Evolutionary conservation across 2,113 vertebrate species (phyloP).

Genomic region (Gadus chalcogrammus): DNA sequence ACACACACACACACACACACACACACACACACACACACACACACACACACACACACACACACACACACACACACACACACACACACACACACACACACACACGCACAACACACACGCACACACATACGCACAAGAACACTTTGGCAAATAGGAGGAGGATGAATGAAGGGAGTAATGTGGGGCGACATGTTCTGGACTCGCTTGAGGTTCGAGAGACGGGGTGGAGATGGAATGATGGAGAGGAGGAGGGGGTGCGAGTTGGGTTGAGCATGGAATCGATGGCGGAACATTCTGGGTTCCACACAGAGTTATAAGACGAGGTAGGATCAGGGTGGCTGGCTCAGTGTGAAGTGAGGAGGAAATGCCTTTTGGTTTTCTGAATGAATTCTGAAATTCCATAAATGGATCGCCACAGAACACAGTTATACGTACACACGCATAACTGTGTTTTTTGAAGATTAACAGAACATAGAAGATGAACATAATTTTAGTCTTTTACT

Average conservation of each 20-base stretch:
- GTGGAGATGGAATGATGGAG: neutral
- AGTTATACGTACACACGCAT: slow-evolving; percentile 12
- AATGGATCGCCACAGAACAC: slow-evolving; percentile 33
- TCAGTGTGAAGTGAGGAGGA: slow-evolving; percentile 65
- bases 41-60: slow-evolving; percentile 40
- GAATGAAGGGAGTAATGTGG: slow-evolving; percentile 49
- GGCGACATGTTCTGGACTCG: slow-evolving; percentile 34
- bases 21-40: slow-evolving; percentile 15
- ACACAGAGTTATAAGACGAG: slow-evolving; percentile 25
- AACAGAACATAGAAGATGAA: neutral
- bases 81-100: slow-evolving; percentile 32
- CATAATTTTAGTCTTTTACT: too few relatives aligned
- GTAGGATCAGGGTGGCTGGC: slow-evolving; percentile 37
- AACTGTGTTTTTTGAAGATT: neutral
- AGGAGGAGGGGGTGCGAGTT: neutral
- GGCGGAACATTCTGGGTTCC: slow-evolving; percentile 2
- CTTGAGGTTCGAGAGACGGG: slow-evolving; percentile 32
- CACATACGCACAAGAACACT: neutral
- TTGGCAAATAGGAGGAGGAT: slow-evolving; percentile 44
- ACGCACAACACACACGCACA: slow-evolving; percentile 23
- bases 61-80: slow-evolving; percentile 34
- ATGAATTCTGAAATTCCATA: slow-evolving; percentile 59
- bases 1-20: neutral
- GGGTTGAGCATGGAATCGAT: neutral
- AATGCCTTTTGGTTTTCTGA: slow-evolving; percentile 65